Base-by-base conservation (phyloP, 2,797 vertebrate genomes). In the Neoniphon sammara region DNA sequence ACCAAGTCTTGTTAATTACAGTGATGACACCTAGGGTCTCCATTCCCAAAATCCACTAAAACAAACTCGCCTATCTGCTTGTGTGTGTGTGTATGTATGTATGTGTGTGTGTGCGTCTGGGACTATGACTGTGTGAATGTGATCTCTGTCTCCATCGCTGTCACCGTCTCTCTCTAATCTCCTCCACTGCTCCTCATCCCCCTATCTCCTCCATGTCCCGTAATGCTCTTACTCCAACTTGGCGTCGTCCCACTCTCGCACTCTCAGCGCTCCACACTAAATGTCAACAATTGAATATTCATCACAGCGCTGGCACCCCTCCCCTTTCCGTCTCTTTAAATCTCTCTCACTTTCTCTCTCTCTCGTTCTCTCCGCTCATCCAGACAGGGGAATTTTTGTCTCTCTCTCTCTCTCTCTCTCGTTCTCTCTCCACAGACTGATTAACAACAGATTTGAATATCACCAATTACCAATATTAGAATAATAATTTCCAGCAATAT, bases 271-370 rank as follows among this genome's bases (percentile, higher is more conserved):
- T 78, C 60, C 68, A 64, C 56, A 7, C 82, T 87, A 92, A 93
- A 93, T 92, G 89, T 92, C 92, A 94, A 90, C 89, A 89, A 83
- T 86, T 93, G 91, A 92, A 93, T 93, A 94, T 94, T 93, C 88
- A 93, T 92, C 82, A 85, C 82, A 68, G 46, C 39, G 14, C 80
- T 79, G 82, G 88, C 82, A 71, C 56, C 67, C 74, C 77, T 77
- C 81, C 77, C 57, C 82, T 74, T 79, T 65, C 7, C 30, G 74
- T 83, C 80, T 87, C 69, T 50, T 64, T 66, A 78, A 86, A 86
- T 89, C 86, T 90, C 73, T 47, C 27, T 49, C 39, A 65, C 76
- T 58, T 17, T 39, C 42, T 23, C 10, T 42, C 30, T 20, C 6
- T 66, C 46, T 53, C 23, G 60, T 47, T 21, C 20, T 65, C 60